phyloP scores from a whole-genome alignment of 2,113 vertebrate genomes.

The Pipra filicauda region DNA sequence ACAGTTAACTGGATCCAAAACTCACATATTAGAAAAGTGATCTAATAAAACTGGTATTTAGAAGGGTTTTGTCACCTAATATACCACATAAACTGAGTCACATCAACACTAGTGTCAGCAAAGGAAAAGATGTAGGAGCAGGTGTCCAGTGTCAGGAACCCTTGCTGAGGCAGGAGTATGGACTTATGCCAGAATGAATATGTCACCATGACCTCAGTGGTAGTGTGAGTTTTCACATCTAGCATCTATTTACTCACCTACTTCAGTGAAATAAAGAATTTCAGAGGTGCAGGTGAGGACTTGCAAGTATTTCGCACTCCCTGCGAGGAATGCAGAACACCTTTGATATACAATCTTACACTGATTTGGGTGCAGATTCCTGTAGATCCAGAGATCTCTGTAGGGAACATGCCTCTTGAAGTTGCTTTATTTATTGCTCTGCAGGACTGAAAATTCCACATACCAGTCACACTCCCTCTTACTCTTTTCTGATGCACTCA shows the following conservation, averaged over 20 bases:
- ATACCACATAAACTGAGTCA: background rate
- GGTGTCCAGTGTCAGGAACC: background rate
- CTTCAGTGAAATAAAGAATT: slow-evolving; percentile 35
- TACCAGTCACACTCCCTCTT: background rate
- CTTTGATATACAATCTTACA: slow-evolving; percentile 4
- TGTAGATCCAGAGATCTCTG: background rate
- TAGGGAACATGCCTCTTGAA: background rate
- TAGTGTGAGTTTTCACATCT: background rate
- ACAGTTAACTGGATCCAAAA: background rate
- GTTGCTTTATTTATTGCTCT: background rate
- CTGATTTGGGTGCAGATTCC: background rate
- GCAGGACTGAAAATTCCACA: background rate
- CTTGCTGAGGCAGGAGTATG: background rate
- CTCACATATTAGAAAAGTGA: background rate
- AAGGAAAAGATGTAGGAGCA: background rate
- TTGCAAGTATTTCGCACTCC: slow-evolving; percentile 4
- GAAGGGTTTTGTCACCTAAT: background rate
- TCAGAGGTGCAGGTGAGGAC: slow-evolving; percentile 1
- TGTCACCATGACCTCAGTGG: background rate
- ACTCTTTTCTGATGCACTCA: background rate
- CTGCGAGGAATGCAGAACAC: slow-evolving; percentile 8
- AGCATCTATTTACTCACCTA: background rate
- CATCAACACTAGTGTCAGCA: background rate
- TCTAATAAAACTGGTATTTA: background rate
- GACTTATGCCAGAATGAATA: background rate